Percentiles rank a stretch among this genome's conserved stretches.
phyloP scores from a whole-genome alignment of 1,140 invertebrate species.

The Drosophila willistoni region DNA sequence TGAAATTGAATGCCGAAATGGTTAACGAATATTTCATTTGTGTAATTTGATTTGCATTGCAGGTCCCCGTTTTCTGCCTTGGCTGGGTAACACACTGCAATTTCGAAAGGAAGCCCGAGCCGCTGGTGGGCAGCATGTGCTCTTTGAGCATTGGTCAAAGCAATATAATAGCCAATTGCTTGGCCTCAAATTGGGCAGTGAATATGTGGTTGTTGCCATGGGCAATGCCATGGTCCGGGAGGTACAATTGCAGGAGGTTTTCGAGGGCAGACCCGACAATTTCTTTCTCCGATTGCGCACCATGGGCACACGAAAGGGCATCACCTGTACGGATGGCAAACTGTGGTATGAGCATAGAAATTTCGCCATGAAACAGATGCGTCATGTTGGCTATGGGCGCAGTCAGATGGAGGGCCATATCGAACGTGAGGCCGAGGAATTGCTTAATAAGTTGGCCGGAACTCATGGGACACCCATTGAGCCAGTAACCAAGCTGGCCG shows the following conservation, averaged over 20 bases:
- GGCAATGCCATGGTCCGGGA: slow-evolving; percentile 85
- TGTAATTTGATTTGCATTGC: neutral
- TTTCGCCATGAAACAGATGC: slow-evolving; percentile 89
- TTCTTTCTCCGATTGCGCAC: slow-evolving; percentile 89
- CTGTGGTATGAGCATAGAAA: slow-evolving; percentile 90
- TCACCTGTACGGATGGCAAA: slow-evolving; percentile 90
- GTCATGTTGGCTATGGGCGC: slow-evolving; percentile 90
- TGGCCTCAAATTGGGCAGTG: slow-evolving; percentile 87
- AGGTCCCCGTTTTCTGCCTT: slow-evolving; percentile 89
- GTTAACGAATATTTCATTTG: neutral
- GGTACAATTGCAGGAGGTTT: slow-evolving; percentile 87
- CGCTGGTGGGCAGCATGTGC: slow-evolving; percentile 86
- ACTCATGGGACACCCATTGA: slow-evolving; percentile 74
- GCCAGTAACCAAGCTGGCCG: slow-evolving; percentile 84
- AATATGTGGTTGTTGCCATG: slow-evolving; percentile 86
- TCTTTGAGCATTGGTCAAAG: slow-evolving; percentile 85
- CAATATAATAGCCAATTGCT: slow-evolving; percentile 87
- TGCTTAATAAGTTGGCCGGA: slow-evolving; percentile 84
- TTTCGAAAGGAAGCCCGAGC: slow-evolving; percentile 85
- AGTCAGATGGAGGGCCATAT: slow-evolving; percentile 89
- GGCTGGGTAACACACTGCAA: slow-evolving; percentile 86
- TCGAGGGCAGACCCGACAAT: slow-evolving; percentile 89
- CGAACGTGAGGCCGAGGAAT: slow-evolving; percentile 85
- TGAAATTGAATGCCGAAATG: slow-evolving; percentile 10
- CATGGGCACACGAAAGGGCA: slow-evolving; percentile 86